These are phyloP conservation scores for Anolis apletophallus DNA, from an alignment of 2,797 vertebrate species.

Conservation along the genomic window DNA sequence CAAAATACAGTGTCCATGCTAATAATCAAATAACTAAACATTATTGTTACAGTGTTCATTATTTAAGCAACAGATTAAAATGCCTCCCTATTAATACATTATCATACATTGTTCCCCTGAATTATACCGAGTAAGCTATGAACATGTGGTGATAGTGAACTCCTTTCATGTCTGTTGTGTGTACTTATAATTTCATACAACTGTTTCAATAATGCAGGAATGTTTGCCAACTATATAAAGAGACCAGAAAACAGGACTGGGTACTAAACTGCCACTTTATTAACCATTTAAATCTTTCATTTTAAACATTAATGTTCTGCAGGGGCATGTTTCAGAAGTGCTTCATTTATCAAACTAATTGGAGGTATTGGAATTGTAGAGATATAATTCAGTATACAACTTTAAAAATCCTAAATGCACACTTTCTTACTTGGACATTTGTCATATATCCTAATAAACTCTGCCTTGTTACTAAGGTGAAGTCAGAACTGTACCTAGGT, in stretches of 20 bases:
- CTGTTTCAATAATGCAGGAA: not conserved
- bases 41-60: not conserved
- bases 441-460: conserved; percentile 61
- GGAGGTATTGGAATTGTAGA: conserved; percentile 19
- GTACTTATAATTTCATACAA: not conserved
- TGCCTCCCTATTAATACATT: not conserved
- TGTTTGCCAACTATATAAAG: too few relatives aligned
- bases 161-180: not conserved
- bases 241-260: too few relatives aligned
- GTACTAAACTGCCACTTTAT: too few relatives aligned
- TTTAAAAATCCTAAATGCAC: conserved; percentile 50
- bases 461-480: conserved; percentile 43
- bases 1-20: not conserved
- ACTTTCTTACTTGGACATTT: conserved; percentile 18
- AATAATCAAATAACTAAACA: not conserved
- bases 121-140: not conserved
- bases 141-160: not conserved
- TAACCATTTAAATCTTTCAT: too few relatives aligned
- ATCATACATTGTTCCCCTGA: too few relatives aligned
- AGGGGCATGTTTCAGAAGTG: not conserved
- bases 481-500: conserved; percentile 51
- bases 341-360: conserved; percentile 33
- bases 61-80: not conserved
- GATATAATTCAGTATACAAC: conserved; percentile 26
- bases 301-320: too few relatives aligned